These are phyloP conservation scores for Pardalotus punctatus DNA, from an alignment of 2,113 vertebrate species.

Conservation along the genomic window DNA sequence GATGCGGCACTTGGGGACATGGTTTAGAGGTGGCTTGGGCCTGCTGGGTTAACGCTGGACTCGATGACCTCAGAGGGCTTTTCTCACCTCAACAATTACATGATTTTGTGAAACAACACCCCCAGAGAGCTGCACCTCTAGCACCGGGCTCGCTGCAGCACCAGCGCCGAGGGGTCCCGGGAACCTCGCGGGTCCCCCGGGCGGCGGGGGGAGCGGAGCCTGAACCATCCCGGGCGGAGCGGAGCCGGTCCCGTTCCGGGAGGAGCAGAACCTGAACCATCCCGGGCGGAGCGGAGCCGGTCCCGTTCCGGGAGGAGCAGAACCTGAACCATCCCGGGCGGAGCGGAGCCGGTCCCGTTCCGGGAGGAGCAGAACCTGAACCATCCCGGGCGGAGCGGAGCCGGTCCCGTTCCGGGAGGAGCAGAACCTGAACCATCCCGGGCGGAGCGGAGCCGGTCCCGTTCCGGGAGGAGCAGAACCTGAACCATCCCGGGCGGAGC, in stretches of 20 bases:
- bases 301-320: background rate
- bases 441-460: background rate
- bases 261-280: background rate
- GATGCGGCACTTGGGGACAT: background rate
- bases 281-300: background rate
- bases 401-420: rapidly evolving
- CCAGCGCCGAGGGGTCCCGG: background rate
- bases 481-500: too few species aligned
- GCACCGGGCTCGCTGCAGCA: background rate
- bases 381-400: background rate
- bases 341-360: background rate
- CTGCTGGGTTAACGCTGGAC: background rate
- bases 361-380: background rate
- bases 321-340: background rate
- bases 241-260: background rate
- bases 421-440: background rate
- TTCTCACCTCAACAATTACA: background rate
- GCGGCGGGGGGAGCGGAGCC: background rate
- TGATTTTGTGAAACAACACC: rapidly evolving
- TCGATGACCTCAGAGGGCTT: background rate
- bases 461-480: too few species aligned
- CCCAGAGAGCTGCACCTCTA: background rate
- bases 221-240: background rate
- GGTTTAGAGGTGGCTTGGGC: background rate
- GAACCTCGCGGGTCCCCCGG: background rate